Conservation (phyloP, 2,888 invertebrate species). For the Dynastes grantii region DNA sequence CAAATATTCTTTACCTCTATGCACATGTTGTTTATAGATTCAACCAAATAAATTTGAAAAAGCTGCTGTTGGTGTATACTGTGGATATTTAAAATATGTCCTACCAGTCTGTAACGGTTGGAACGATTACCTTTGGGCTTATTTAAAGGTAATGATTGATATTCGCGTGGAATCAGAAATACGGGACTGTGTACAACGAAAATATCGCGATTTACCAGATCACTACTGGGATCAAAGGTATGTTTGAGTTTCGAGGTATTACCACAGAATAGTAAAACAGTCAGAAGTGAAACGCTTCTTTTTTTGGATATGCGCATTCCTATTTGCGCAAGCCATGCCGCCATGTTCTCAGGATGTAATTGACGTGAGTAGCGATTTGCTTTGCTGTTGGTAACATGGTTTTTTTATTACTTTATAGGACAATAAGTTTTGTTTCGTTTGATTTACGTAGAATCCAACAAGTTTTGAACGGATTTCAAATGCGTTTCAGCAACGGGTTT, state of each 20-base stretch:
- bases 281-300: no score
- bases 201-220: slow-evolving; percentile 76
- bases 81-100: slow-evolving; percentile 87
- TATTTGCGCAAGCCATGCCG: no score
- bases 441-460: no score
- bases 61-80: slow-evolving; percentile 84
- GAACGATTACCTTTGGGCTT: slow-evolving; percentile 94
- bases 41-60: slow-evolving; percentile 74
- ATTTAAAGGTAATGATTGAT: slow-evolving; percentile 87
- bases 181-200: slow-evolving; percentile 74
- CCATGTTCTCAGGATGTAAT: no score
- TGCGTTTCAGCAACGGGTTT: no score
- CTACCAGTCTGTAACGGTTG: slow-evolving; percentile 85
- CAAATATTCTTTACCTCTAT: neutral
- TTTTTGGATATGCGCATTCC: no score
- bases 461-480: no score
- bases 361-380: no score
- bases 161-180: slow-evolving; percentile 87
- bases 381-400: no score
- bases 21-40: slow-evolving; percentile 65
- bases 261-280: no score
- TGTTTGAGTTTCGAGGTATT: slow-evolving; percentile 39
- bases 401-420: no score
- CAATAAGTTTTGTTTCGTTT: no score
- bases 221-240: slow-evolving; percentile 78